These are phyloP conservation scores for Hyles lineata DNA, from an alignment of 2,888 invertebrate genomes.

Conservation along the genomic window DNA sequence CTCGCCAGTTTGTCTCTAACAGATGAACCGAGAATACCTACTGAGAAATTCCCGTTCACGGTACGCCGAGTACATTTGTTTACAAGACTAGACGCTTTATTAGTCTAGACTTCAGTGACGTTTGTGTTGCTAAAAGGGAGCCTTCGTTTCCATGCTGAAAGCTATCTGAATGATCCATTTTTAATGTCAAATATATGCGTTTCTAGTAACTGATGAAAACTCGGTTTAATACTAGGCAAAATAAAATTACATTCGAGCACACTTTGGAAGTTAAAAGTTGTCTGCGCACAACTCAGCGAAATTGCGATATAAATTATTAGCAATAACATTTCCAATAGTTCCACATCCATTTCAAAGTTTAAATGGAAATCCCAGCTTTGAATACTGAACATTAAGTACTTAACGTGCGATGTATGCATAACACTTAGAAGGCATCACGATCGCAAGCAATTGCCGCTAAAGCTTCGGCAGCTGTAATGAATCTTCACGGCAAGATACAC, in stretches of 20 bases:
- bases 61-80: not conserved
- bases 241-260: no score
- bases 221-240: no score
- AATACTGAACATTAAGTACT: not conserved
- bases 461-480: not conserved
- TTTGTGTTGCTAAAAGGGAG: no score
- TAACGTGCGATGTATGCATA: not conserved
- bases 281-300: no score
- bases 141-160: no score
- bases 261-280: no score
- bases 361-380: not conserved
- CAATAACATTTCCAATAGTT: not conserved
- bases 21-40: not conserved
- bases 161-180: no score
- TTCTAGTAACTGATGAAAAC: no score
- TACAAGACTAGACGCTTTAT: not conserved
- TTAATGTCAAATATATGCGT: no score
- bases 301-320: no score
- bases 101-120: not conserved
- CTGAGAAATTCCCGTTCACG: not conserved
- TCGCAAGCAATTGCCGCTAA: not conserved
- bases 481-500: not conserved
- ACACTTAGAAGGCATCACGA: not conserved
- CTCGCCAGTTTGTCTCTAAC: not conserved
- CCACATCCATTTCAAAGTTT: not conserved